These are phyloP conservation scores for Samia ricini DNA, from an alignment of 1,140 invertebrate genomes.

Conservation along the genomic window DNA sequence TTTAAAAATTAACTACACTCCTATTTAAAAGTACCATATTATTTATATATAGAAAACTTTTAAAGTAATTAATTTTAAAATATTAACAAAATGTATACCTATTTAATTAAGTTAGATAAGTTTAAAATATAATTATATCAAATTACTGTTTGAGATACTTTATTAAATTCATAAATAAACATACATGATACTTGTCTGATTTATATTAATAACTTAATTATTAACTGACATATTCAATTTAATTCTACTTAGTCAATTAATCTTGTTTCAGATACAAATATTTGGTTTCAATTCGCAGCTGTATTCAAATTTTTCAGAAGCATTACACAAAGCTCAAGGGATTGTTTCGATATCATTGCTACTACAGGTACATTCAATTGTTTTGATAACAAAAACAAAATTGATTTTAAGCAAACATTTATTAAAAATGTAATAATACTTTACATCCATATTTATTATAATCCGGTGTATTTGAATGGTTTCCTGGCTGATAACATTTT, in stretches of 20 bases:
- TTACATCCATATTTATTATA: no score
- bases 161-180: no score
- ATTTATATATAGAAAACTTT: not conserved
- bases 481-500: not conserved
- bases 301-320: conserved; percentile 94
- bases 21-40: not conserved
- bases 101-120: not conserved
- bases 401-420: not conserved
- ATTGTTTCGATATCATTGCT: conserved; percentile 92
- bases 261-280: conserved; percentile 91
- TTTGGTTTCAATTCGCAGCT: conserved; percentile 96
- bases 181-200: no score
- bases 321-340: conserved; percentile 91
- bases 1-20: conserved; percentile 4
- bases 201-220: no score
- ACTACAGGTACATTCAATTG: conserved; percentile 83
- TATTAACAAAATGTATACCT: not conserved
- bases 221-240: not conserved
- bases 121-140: no score
- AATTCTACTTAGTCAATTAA: not conserved
- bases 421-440: not conserved
- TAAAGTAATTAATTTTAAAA: not conserved
- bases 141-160: no score
- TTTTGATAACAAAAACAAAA: not conserved
- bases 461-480: no score